Percentiles rank a stretch among this genome's conserved stretches.
Evolutionary conservation across 2,113 vertebrate genomes (phyloP).

Genomic region (Clarias gariepinus): DNA sequence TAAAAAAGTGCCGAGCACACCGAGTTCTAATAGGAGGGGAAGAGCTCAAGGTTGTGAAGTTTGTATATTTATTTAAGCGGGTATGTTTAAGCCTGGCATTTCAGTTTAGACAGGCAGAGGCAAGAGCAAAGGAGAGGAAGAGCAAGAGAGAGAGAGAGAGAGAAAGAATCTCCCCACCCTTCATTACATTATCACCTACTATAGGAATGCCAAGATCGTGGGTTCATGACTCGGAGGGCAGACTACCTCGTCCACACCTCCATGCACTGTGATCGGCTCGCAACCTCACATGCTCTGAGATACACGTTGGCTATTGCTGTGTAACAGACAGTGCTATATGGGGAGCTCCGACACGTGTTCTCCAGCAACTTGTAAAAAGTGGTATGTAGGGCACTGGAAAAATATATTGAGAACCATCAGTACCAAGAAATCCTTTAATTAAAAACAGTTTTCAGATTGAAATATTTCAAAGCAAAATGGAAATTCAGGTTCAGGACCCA

Average conservation of each 20-base stretch:
- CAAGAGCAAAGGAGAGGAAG: slow-evolving; percentile 56
- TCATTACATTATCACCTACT: slow-evolving; percentile 68
- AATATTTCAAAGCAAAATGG: not conserved
- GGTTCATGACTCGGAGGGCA: slow-evolving; percentile 56
- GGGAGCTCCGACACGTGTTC: slow-evolving; percentile 11
- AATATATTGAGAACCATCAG: not conserved
- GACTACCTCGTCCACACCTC: slow-evolving; percentile 33
- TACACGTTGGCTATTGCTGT: slow-evolving; percentile 3
- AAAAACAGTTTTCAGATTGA: not conserved
- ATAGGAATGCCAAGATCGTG: slow-evolving; percentile 71
- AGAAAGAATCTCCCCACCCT: slow-evolving; percentile 53
- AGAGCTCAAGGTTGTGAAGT: slow-evolving; percentile 52
- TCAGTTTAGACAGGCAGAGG: slow-evolving; percentile 70
- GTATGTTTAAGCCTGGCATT: slow-evolving; percentile 69
- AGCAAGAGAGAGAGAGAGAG: slow-evolving; percentile 45
- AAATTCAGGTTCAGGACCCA: not conserved
- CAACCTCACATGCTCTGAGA: slow-evolving; percentile 1
- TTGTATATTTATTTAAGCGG: slow-evolving; percentile 71
- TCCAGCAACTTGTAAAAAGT: not conserved
- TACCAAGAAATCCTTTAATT: not conserved
- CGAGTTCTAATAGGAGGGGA: slow-evolving; percentile 30
- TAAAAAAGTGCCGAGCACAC: not conserved
- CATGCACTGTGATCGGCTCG: slow-evolving; percentile 20
- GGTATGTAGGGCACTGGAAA: not conserved
- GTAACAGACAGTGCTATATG: slow-evolving; percentile 5